These are phyloP conservation scores for Anoplius nigerrimus DNA, from an alignment of 2,888 invertebrate genomes.

Conservation along the genomic window DNA sequence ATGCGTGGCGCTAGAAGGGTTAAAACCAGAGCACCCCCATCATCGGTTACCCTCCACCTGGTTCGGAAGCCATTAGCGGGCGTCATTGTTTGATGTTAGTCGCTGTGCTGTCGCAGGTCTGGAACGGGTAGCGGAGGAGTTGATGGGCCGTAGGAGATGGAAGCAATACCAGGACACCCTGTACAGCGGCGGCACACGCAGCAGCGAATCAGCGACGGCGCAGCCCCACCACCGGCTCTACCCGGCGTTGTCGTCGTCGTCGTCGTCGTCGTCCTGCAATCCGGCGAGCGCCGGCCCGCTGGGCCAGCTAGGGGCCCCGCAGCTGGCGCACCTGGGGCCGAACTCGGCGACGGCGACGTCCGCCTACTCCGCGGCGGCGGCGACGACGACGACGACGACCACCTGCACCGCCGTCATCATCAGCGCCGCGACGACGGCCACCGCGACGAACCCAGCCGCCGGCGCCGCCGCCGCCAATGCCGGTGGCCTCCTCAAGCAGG, in stretches of 20 bases:
- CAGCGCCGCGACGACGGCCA: slow-evolving; percentile 46
- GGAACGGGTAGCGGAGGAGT: slow-evolving; percentile 97
- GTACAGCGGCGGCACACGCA: slow-evolving; percentile 75
- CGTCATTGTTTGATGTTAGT: slow-evolving; percentile 71
- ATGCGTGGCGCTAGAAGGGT: too few relatives aligned
- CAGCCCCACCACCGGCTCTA: slow-evolving; percentile 67
- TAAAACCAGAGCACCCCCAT: too few relatives aligned
- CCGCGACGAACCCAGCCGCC: slow-evolving; percentile 40
- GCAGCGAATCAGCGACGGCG: slow-evolving; percentile 70
- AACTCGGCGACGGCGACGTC: slow-evolving; percentile 44
- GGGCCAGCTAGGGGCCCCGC: slow-evolving; percentile 58
- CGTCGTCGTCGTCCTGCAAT: slow-evolving; percentile 62
- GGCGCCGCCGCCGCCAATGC: slow-evolving; percentile 19
- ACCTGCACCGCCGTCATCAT: slow-evolving; percentile 34
- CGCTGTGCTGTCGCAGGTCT: slow-evolving; percentile 82
- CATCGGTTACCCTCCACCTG: background rate
- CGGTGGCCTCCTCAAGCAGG: slow-evolving; percentile 58
- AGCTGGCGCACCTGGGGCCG: slow-evolving; percentile 55
- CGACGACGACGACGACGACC: slow-evolving; percentile 25
- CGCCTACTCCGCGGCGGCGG: slow-evolving; percentile 38
- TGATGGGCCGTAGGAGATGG: slow-evolving; percentile 98
- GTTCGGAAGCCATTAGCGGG: slow-evolving; percentile 48
- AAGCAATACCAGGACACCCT: slow-evolving; percentile 91
- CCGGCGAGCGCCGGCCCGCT: slow-evolving; percentile 51
- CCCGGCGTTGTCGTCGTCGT: slow-evolving; percentile 61